Percentiles rank a stretch among this genome's conserved stretches.
These are phyloP conservation scores for Stenodema calcarata DNA, from an alignment of 2,888 invertebrate species.

Conservation along the genomic window DNA sequence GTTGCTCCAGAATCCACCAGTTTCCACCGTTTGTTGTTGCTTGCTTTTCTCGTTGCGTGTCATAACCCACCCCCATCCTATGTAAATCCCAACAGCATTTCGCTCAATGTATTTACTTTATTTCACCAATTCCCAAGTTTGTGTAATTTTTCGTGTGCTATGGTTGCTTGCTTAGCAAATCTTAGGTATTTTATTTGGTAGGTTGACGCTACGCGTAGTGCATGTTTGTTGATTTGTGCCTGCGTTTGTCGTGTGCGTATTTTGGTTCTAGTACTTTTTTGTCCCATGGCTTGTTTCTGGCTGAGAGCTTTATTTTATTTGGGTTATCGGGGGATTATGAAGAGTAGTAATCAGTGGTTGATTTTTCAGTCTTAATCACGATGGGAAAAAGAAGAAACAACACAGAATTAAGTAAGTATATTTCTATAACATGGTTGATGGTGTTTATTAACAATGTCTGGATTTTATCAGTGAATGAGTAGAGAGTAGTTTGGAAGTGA, in stretches of 20 bases:
- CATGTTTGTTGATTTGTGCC: neutral
- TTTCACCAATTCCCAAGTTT: neutral
- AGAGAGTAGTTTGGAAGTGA: too few species aligned
- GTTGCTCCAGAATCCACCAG: neutral
- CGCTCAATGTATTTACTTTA: neutral
- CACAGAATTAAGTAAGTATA: constrained; percentile 45
- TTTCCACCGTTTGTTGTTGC: neutral
- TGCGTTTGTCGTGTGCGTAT: neutral
- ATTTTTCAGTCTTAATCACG: constrained; percentile 35
- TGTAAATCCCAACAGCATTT: neutral
- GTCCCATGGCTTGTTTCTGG: neutral
- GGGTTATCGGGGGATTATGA: neutral
- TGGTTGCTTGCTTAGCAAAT: neutral
- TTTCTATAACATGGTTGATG: neutral
- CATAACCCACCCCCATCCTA: neutral
- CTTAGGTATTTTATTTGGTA: neutral
- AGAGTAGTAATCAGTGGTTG: neutral
- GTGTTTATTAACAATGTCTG: too few species aligned
- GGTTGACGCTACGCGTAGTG: neutral
- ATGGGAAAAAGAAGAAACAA: constrained; percentile 46
- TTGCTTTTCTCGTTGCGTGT: neutral
- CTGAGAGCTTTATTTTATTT: neutral
- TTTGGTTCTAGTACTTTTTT: neutral
- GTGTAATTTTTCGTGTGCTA: neutral
- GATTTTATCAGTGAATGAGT: too few species aligned